Conservation (phyloP, 2,113 vertebrate species). For the Ursus arctos region DNA sequence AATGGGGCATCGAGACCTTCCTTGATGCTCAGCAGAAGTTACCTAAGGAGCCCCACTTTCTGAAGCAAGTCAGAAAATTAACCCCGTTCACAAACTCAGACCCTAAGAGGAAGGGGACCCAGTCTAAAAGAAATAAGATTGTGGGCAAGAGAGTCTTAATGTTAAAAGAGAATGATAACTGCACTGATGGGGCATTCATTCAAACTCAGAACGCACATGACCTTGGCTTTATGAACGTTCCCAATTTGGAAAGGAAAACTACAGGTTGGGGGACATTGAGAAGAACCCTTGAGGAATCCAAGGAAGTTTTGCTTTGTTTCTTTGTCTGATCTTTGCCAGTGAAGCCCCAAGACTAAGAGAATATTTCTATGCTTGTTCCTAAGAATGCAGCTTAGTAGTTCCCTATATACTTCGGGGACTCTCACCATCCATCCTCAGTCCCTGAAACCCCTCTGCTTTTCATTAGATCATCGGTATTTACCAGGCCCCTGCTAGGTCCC, state of each 20-base stretch:
- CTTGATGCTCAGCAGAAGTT: slow-evolving; percentile 52
- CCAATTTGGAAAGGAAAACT: neutral
- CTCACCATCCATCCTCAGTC: neutral
- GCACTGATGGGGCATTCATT: neutral
- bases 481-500: neutral
- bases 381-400: neutral
- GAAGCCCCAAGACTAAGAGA: neutral
- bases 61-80: slow-evolving; percentile 5
- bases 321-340: neutral
- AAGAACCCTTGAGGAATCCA: neutral
- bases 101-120: neutral
- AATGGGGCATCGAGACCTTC: neutral
- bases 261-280: neutral
- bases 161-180: neutral
- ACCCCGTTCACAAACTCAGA: neutral
- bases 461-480: neutral
- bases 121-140: neutral
- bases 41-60: neutral
- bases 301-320: slow-evolving; percentile 19
- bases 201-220: neutral
- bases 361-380: neutral
- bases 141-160: neutral
- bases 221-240: neutral
- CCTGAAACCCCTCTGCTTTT: neutral
- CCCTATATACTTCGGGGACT: too few relatives aligned